phyloP scores from a whole-genome alignment of 2,797 vertebrate genomes.

The Gambelia wislizenii region DNA sequence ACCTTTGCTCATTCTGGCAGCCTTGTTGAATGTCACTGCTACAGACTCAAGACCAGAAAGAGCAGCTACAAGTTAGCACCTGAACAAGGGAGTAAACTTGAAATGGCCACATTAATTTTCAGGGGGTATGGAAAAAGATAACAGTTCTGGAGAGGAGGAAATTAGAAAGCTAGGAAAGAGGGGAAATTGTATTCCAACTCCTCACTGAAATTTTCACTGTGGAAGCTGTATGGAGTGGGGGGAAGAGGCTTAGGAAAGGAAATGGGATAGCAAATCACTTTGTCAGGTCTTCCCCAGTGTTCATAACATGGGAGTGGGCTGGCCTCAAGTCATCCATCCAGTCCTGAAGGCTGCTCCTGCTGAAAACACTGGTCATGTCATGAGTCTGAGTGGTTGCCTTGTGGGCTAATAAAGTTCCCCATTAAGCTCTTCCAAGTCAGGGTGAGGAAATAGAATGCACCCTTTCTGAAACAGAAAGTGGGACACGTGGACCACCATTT shows the following conservation, averaged over 20 bases:
- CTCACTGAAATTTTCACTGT: not conserved
- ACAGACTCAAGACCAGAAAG: rapidly evolving
- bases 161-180: not conserved
- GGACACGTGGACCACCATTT: no score
- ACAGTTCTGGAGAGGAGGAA: not conserved
- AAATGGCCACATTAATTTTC: not conserved
- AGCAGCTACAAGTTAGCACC: not conserved
- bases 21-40: not conserved
- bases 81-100: not conserved
- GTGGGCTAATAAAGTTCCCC: not conserved
- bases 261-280: not conserved
- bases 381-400: not conserved
- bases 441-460: not conserved
- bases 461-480: not conserved
- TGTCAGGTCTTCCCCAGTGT: not conserved
- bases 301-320: not conserved
- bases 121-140: not conserved
- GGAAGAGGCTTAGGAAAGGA: not conserved
- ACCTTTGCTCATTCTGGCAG: not conserved
- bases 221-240: not conserved
- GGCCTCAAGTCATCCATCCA: no score
- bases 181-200: not conserved
- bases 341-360: not conserved
- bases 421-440: not conserved
- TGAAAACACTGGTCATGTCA: not conserved